Base-by-base conservation (phyloP, 2,888 invertebrate species). In the Pristionchus maxplancki region DNA sequence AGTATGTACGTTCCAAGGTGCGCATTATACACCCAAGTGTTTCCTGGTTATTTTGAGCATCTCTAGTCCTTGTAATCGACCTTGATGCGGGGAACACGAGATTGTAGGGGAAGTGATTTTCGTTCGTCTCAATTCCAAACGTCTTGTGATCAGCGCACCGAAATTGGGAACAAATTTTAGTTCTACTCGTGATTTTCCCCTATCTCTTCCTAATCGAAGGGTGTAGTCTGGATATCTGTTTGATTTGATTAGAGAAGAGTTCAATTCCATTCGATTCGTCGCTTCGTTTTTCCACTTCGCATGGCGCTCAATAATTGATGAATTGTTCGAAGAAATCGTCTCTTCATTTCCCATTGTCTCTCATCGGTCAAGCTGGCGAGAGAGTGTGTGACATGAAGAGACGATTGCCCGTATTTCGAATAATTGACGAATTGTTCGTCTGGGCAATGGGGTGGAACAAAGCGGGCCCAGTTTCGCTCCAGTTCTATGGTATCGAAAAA, bases 211-310 rank as follows among this genome's bases (percentile, higher is more conserved):
- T 58, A 17, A 58, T 13, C 6, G 20, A 24, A 58, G 5, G 24
- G 5, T 58, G 64, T 67, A 34, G 64, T 67, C 31, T 67, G 64
- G 64, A 67, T 67, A 34, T 67, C 64, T 67, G 64, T 67, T 67
- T 67, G 64, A 67, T 67, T 67, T 67, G 64, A 67, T 67, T 67
- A 34, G 15, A 67, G 31, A 34, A 9, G 64, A 34, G 64, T 28
- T 13, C 5, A 62, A 13, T 20, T 58, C 20, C 8, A 24, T 67
- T 31, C 34, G 64, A 67, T 44, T 44, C 44, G 44, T 8, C 64
- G 0, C 15, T 67, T 31, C 11, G 31, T 28, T 67, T 34, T 67
- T 67, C 28, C 64, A 31, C 31, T 67, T 34, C 4, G 64, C 64
- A 31, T 67, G 64, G 8, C n/a, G 24, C 58, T 58, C 58, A 67